Conservation (phyloP, 2,113 vertebrate species). For the Osmerus mordax region DNA sequence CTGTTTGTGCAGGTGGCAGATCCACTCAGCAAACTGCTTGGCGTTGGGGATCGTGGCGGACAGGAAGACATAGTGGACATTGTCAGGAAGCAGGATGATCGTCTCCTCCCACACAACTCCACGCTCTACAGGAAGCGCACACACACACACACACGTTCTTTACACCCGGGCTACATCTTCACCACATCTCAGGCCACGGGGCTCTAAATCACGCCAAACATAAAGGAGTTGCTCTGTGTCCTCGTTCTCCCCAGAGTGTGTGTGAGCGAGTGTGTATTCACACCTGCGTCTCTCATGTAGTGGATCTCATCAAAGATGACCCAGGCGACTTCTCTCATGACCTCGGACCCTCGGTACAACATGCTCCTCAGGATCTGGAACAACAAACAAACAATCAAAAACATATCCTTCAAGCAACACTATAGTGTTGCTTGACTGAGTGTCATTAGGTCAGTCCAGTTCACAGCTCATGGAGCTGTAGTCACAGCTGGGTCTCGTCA, state of each 20-base stretch:
- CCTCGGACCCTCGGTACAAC: conserved; percentile 96
- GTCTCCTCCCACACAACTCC: conserved; percentile 99
- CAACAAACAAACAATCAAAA: not conserved
- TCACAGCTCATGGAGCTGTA: not conserved
- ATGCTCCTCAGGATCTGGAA: conserved; percentile 94
- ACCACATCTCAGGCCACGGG: not conserved
- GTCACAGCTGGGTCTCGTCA: not conserved
- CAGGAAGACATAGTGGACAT: conserved; percentile 97
- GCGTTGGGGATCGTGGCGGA: conserved; percentile 98
- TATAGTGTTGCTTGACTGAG: no score
- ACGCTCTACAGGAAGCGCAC: conserved; percentile 78
- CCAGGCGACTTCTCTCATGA: conserved; percentile 98
- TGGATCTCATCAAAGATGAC: conserved; percentile 99
- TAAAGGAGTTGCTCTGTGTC: not conserved
- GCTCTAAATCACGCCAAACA: not conserved
- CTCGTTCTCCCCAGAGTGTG: conserved; percentile 13
- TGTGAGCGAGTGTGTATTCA: no score
- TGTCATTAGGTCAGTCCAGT: not conserved
- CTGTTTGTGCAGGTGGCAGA: conserved; percentile 97
- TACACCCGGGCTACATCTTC: not conserved
- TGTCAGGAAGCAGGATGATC: conserved; percentile 97
- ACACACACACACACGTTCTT: conserved; percentile 5
- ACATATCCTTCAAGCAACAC: not conserved
- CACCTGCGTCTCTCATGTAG: conserved; percentile 98
- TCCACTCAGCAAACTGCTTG: conserved; percentile 98